A percentile compares a stretch with the other conserved stretches of the same genome.
These are phyloP conservation scores for Meloidogyne floridensis DNA, from an alignment of 1,140 invertebrate species.

Conservation along the genomic window DNA sequence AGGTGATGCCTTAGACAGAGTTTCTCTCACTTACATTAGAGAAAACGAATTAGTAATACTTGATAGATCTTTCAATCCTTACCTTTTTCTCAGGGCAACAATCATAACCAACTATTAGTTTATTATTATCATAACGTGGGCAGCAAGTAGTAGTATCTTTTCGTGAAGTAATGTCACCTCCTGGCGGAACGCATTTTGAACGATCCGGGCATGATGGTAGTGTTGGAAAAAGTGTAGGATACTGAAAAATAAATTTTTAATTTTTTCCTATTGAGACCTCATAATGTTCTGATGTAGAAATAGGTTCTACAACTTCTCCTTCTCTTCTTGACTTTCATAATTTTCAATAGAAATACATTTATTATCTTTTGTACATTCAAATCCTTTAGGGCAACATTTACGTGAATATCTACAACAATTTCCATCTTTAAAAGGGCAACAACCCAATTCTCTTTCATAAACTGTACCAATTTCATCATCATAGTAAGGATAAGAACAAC, in stretches of 20 bases:
- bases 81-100: conserved; percentile 19
- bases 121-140: not conserved
- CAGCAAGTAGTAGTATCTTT: conserved; percentile 16
- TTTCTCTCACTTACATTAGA: not conserved
- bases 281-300: not conserved
- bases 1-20: no score
- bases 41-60: no score
- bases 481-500: not conserved
- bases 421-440: conserved; percentile 27
- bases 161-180: not conserved
- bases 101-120: not conserved
- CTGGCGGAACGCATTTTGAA: not conserved
- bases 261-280: not conserved
- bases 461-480: not conserved
- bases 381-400: conserved; percentile 28
- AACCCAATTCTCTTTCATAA: not conserved
- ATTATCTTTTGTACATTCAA: conserved; percentile 22
- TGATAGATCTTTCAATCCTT: no score
- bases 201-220: conserved; percentile 19
- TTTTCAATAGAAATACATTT: conserved; percentile 21
- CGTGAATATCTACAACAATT: conserved; percentile 13
- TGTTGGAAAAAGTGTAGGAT: not conserved
- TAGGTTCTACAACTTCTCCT: not conserved
- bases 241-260: conserved; percentile 9
- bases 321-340: not conserved